phyloP scores from a whole-genome alignment of 2,888 invertebrate genomes.

The Pristionchus mayeri region DNA sequence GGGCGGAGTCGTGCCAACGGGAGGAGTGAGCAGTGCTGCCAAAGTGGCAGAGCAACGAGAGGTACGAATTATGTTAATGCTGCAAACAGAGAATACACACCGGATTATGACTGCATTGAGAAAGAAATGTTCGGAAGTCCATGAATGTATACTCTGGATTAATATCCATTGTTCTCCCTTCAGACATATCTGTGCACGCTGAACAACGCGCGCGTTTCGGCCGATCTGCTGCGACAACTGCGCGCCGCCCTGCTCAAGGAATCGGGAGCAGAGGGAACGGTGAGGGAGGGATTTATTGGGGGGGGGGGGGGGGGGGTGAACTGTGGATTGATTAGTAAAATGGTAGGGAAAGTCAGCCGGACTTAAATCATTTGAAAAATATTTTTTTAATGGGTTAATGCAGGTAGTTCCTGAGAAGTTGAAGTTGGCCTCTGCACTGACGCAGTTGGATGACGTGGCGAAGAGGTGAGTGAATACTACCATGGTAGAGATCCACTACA shows the following conservation, averaged over 20 bases:
- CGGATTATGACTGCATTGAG: no score
- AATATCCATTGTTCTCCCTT: background rate
- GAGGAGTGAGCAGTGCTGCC: background rate
- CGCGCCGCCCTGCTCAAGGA: constrained; percentile 77
- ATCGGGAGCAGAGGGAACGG: constrained; percentile 19
- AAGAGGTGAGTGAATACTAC: constrained; percentile 48
- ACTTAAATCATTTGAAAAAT: background rate
- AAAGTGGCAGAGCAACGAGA: constrained; percentile 47
- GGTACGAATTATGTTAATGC: background rate
- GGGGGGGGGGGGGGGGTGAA: background rate
- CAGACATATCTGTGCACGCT: constrained; percentile 83
- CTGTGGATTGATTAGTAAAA: background rate
- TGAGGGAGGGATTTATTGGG: constrained; percentile 49
- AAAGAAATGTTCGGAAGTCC: no score
- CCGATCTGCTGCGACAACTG: constrained; percentile 90
- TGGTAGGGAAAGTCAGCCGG: background rate
- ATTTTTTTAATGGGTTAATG: background rate
- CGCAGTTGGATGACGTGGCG: constrained; percentile 73
- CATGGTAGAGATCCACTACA: no score
- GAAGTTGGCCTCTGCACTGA: constrained; percentile 77
- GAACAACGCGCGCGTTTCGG: constrained; percentile 92
- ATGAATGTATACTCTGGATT: no score
- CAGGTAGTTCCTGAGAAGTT: constrained; percentile 81
- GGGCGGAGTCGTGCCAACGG: constrained; percentile 41
- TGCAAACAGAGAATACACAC: background rate